These are phyloP conservation scores for Pollenia griseotomentosa DNA, from an alignment of 2,888 invertebrate species.

Conservation along the genomic window DNA sequence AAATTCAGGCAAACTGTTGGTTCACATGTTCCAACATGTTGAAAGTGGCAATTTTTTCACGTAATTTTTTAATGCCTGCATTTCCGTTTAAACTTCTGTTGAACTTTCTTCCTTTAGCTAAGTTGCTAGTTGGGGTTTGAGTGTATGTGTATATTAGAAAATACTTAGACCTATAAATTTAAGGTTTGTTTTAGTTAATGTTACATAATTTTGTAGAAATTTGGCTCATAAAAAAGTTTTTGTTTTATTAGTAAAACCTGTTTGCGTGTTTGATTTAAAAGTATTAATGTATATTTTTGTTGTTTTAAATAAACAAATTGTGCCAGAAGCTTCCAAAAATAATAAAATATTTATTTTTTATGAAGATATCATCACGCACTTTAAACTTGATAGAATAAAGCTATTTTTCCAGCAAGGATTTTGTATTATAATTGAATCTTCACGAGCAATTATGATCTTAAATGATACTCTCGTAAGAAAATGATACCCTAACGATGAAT, in stretches of 20 bases:
- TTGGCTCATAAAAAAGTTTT: constrained; percentile 52
- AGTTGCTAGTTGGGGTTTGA: neutral
- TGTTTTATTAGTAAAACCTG: constrained; percentile 26
- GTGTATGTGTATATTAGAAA: constrained; percentile 13
- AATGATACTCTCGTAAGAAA: too few species aligned
- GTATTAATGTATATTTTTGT: neutral
- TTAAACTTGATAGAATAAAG: too few species aligned
- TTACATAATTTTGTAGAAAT: constrained; percentile 52
- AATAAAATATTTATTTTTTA: too few species aligned
- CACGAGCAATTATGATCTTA: too few species aligned
- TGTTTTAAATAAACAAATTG: neutral
- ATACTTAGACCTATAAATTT: constrained; percentile 15
- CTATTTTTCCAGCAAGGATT: too few species aligned
- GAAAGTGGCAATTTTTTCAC: constrained; percentile 58
- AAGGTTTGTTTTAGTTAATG: constrained; percentile 56
- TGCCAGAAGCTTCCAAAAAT: neutral
- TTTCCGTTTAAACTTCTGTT: constrained; percentile 64
- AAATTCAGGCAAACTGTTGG: constrained; percentile 27
- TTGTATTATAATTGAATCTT: too few species aligned
- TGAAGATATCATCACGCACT: too few species aligned
- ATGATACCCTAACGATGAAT: too few species aligned
- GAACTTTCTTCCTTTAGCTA: constrained; percentile 7
- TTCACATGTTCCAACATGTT: constrained; percentile 34
- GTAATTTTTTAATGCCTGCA: constrained; percentile 69
- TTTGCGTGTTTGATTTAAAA: constrained; percentile 43